Base-by-base conservation (phyloP, 1,140 invertebrate species). In the Drosophila jambulina region DNA sequence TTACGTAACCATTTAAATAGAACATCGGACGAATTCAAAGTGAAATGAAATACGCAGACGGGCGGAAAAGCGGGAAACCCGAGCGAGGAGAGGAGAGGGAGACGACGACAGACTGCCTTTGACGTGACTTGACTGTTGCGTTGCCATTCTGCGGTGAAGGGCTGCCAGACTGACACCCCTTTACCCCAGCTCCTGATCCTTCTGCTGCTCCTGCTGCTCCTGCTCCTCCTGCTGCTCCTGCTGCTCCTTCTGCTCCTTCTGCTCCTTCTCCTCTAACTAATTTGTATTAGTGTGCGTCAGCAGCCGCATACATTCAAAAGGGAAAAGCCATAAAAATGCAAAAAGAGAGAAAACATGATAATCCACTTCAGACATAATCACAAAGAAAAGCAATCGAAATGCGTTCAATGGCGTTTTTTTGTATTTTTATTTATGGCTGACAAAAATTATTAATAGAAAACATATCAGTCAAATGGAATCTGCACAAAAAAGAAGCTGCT, bases 1-100 rank as follows among this genome's bases (percentile, higher is more conserved):
- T 91, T 86, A 91, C 82, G 79, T 78, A 82, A 72, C 87, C 86
- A 91, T 91, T 91, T 83, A 91, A 91, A 91, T 87, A 82, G 80
- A 78, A 91, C 82, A 86, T 90, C 69, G 82, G 72, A 58, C 62
- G 82, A 80, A 75, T 82, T 76, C 80, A 83, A 68, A 80, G 64
- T 64, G 82, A 75, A 84, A 81, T 75, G 60, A 81, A 82, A 85
- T 86, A 80, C 81, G 60, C 51, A 78, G 72, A 38, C 62, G 61
- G 53, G 42, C 7, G 34, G 43, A 49, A 38, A 40, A 25, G 49
- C 38, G 49, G 45, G 36, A 63, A 46, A 43, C 19, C 13, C 51
- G 29, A 54, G 51, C 51, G 9, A 21, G 49, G 38, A 60, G 8
- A 13, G 17, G 6, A n/a, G n/a, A n/a, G 23, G 9, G 48, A n/a